phyloP scores from a whole-genome alignment of 2,113 vertebrate species.

The Hippocampus comes region DNA sequence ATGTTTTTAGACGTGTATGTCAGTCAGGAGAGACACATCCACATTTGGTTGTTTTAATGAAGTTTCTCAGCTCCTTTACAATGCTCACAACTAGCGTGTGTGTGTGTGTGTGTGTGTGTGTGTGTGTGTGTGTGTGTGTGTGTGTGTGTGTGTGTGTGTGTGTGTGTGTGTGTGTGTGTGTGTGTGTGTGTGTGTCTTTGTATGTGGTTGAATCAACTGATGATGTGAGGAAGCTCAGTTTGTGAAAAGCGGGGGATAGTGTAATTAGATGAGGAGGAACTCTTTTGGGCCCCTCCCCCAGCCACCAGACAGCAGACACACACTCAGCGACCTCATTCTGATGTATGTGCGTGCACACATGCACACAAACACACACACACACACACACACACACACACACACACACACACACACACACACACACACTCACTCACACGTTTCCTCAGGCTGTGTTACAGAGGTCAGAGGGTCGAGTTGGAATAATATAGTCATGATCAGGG shows the following conservation, averaged over 20 bases:
- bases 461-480: slow-evolving; percentile 56
- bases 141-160: neutral
- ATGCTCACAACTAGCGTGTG: neutral
- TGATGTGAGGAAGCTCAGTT: slow-evolving; percentile 14
- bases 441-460: slow-evolving; percentile 45
- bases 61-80: neutral
- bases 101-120: slow-evolving; percentile 1
- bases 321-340: slow-evolving; percentile 31
- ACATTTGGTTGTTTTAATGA: neutral
- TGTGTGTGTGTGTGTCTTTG: neutral
- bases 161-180: slow-evolving; percentile 3
- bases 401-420: slow-evolving; percentile 13
- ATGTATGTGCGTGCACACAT: slow-evolving; percentile 13
- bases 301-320: slow-evolving; percentile 45
- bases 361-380: slow-evolving; percentile 1
- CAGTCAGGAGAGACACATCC: neutral
- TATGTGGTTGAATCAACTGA: slow-evolving; percentile 13
- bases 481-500: slow-evolving; percentile 54
- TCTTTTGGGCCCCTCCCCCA: slow-evolving; percentile 46
- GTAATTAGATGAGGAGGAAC: slow-evolving; percentile 59
- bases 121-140: slow-evolving; percentile 1
- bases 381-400: slow-evolving; percentile 25
- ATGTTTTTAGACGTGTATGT: neutral
- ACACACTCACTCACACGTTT: slow-evolving; percentile 11
- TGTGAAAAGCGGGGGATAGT: neutral